Evolutionary conservation across 1,140 invertebrate genomes (phyloP).

Genomic region (Zophobas atratus): DNA sequence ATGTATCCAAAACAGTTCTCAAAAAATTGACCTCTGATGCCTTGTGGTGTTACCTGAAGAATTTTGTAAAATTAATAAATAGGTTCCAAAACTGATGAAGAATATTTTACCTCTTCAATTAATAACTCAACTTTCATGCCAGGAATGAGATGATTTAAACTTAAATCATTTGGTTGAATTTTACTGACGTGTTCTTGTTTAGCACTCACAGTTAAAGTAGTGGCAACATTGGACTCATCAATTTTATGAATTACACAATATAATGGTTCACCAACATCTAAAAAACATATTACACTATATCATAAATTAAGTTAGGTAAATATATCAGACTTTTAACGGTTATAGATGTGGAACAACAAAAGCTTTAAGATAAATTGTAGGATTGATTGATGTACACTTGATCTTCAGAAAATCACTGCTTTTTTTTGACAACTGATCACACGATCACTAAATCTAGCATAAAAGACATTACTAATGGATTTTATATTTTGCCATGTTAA

Average conservation of each 20-base stretch:
- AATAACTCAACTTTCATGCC: slow-evolving; percentile 75
- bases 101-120: slow-evolving; percentile 71
- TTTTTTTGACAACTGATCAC: too few species aligned
- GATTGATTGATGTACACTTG: too few species aligned
- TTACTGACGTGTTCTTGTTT: slow-evolving; percentile 69
- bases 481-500: too few species aligned
- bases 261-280: slow-evolving; percentile 75
- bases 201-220: slow-evolving; percentile 73
- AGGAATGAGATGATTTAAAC: slow-evolving; percentile 73
- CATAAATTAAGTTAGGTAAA: too few species aligned
- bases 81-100: too few species aligned
- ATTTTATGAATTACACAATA: slow-evolving; percentile 75
- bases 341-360: too few species aligned
- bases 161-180: slow-evolving; percentile 67
- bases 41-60: slow-evolving; percentile 70
- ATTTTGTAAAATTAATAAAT: slow-evolving; percentile 29
- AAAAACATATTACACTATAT: slow-evolving; percentile 37
- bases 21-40: slow-evolving; percentile 73
- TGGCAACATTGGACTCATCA: slow-evolving; percentile 68
- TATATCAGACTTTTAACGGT: too few species aligned
- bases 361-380: too few species aligned
- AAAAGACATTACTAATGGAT: too few species aligned
- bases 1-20: slow-evolving; percentile 71
- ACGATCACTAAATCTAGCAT: too few species aligned
- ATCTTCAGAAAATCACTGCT: too few species aligned